Base-by-base conservation (phyloP, 2,888 invertebrate genomes). In the Arrhopalites spinosus region DNA sequence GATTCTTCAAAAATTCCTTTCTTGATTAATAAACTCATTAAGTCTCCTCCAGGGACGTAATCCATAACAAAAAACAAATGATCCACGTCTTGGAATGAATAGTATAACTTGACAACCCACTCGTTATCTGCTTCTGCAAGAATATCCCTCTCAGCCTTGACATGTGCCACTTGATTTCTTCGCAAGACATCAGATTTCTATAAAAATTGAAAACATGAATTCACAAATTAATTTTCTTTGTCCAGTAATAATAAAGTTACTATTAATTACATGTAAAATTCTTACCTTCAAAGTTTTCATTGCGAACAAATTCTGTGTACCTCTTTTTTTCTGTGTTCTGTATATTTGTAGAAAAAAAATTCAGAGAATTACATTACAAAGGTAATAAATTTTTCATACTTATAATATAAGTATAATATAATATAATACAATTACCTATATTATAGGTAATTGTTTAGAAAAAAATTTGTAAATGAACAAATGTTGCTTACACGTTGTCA, bases 41-140 rank as follows among this genome's bases (percentile, higher is more conserved):
- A 89, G 88, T 99, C 99, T 63, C 99, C 99, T 71, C 99, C 99
- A 43, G 98, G 98, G 85, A 99, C 98, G 86, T 98, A 99, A 86
- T 99, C 99, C 98, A 99, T 98, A 74, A 99, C 97, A 87, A 99
- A 98, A 87, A 98, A 99, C 78, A 99, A 88, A 87, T 96, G 94
- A 85, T 98, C 96, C 86, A 93, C 93, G 87, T 98, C 98, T 88
- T 88, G 88, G 89, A 99, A 99, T 81, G 98, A 98, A 88, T 98
- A 99, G 87, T 98, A 99, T 78, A 99, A 89, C 87, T 98, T 98
- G 78, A 99, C 99, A 78, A 99, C 98, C 99, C 99, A 99, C 86
- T 98, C 97, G 86, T 98, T 98, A 86, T 99, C 98, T 0, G 99
- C 99, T 87, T 99, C 99, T 0, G 99, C 98, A 81, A 99, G 87